phyloP scores from a whole-genome alignment of 2,113 vertebrate species.

The Nesogale talazaci region DNA sequence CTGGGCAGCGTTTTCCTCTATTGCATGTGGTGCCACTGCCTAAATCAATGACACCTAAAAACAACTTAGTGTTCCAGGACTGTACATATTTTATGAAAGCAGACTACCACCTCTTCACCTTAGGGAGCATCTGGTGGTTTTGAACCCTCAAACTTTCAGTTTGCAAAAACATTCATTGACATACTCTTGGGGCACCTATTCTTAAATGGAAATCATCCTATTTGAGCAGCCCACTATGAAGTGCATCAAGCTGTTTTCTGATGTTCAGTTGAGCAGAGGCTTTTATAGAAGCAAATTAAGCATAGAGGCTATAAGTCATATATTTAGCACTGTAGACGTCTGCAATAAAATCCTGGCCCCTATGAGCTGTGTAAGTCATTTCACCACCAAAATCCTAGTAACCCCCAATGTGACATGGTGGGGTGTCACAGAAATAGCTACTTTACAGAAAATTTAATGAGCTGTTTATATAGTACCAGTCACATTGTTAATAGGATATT shows the following conservation, averaged over 20 bases:
- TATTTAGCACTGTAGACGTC: conserved; percentile 35
- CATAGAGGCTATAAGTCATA: background rate
- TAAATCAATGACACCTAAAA: too few relatives aligned
- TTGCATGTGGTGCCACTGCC: too few relatives aligned
- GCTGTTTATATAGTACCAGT: background rate
- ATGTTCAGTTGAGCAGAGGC: conserved; percentile 43
- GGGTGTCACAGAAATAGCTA: background rate
- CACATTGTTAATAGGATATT: background rate
- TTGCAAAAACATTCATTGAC: background rate
- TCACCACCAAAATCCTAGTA: background rate
- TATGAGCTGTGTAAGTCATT: background rate
- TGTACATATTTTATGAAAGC: background rate
- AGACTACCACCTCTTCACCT: background rate
- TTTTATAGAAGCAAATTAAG: conserved; percentile 16
- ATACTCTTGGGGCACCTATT: too few relatives aligned
- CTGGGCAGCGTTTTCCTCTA: too few relatives aligned
- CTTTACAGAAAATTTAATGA: conserved; percentile 13
- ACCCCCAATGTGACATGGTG: background rate
- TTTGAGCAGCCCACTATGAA: conserved; percentile 30
- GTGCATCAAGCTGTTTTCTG: background rate
- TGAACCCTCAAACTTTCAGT: background rate
- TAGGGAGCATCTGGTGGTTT: background rate
- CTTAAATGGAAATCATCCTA: background rate
- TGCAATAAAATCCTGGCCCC: background rate
- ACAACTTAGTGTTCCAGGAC: too few relatives aligned